Evolutionary conservation across 2,888 invertebrate species (phyloP).

Genomic region (Synanthedon tipuliformis): DNA sequence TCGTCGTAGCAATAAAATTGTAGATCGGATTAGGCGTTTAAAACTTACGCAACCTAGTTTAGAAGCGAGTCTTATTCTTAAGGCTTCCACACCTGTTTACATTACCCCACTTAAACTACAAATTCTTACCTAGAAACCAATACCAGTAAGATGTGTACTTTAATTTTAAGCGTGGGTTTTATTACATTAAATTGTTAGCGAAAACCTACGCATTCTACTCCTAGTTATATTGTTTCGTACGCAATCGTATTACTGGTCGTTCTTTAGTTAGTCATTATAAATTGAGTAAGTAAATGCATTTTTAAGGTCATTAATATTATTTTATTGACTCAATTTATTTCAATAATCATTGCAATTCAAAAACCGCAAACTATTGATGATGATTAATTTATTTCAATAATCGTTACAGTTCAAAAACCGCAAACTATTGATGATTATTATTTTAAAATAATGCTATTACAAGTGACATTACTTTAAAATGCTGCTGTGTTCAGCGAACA

Average conservation of each 20-base stretch:
- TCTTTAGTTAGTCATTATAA: not conserved
- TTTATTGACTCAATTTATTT: no score
- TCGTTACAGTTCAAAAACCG: no score
- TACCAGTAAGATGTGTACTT: not conserved
- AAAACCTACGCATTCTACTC: not conserved
- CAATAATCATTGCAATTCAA: no score
- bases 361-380: no score
- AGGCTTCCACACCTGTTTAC: slow-evolving; percentile 35
- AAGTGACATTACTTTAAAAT: no score
- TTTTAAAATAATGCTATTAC: no score
- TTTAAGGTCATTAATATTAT: no score
- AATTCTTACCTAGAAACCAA: not conserved
- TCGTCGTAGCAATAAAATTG: not conserved
- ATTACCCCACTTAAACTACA: slow-evolving; percentile 5
- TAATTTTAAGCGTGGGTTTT: not conserved
- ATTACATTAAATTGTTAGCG: not conserved
- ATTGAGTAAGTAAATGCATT: no score
- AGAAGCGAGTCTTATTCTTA: slow-evolving; percentile 24
- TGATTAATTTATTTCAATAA: no score
- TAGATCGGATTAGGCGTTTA: slow-evolving; percentile 29
- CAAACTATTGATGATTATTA: no score
- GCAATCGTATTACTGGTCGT: not conserved
- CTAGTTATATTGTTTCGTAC: not conserved
- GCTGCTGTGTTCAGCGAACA: not conserved
- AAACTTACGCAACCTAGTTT: slow-evolving; percentile 40